Percentiles rank a stretch among this genome's conserved stretches.
Conservation (phyloP, 2,113 vertebrate species). For the Cyprinodon variegatus region DNA sequence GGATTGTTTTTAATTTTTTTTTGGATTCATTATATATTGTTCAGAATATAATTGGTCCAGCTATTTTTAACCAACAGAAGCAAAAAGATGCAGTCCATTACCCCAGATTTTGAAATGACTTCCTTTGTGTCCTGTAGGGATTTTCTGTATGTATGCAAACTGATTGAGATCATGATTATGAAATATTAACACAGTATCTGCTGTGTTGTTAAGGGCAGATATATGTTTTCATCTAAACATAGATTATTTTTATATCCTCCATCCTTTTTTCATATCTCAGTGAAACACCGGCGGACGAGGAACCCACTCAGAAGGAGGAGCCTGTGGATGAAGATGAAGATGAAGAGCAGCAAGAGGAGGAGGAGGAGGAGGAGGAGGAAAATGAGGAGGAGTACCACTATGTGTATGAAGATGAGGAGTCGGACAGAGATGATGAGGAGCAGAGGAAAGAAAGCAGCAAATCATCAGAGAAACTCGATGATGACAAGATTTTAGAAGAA, state of each 20-base stretch:
- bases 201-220: background rate
- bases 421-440: conserved; percentile 83
- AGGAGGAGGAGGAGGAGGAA: conserved; percentile 60
- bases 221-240: background rate
- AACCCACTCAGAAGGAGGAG: conserved; percentile 85
- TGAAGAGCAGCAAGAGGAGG: conserved; percentile 66
- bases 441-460: conserved; percentile 81
- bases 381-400: conserved; percentile 85
- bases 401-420: conserved; percentile 87
- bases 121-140: too few relatives aligned
- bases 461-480: conserved; percentile 74
- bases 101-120: too few relatives aligned
- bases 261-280: conserved; percentile 60
- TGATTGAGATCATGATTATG: background rate
- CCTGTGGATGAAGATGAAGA: conserved; percentile 74
- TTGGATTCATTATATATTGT: too few relatives aligned
- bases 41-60: too few relatives aligned
- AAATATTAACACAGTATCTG: background rate
- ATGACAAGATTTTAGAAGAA: conserved; percentile 83
- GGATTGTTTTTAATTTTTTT: too few relatives aligned
- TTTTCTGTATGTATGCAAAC: too few relatives aligned
- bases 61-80: background rate
- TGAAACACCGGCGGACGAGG: conserved; percentile 83
- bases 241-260: background rate
- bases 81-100: background rate